Evolutionary conservation across 2,113 vertebrate genomes (phyloP), one percentile per base, ranked within the genome.

Genomic region (Procavia capensis): DNA sequence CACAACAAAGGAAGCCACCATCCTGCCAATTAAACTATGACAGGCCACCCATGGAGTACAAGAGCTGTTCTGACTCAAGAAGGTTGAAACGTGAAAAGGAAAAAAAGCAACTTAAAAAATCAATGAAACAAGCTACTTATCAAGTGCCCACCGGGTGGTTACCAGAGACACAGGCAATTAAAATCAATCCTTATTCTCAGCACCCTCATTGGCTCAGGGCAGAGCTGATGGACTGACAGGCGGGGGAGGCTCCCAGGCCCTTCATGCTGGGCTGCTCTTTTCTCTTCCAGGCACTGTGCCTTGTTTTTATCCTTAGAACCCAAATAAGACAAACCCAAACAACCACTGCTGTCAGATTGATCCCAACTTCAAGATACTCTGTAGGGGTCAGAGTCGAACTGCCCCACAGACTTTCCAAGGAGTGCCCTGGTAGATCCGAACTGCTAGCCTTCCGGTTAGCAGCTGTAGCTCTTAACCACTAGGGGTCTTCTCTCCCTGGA

Each of bases 151-250:
- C 9, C 0, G 2, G 13, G 54, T 22, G 9, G 22, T 59, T 43
- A 9, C 19, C 74, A 13, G 19, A 19, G 64, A 41, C 2, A 3
- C 13, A 1, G 19, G 61, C 7, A 75, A 24, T 31, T 27, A 31
- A 78, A 88, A 36, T 19, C n/a, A 79, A 2, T 2, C 74, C 43
- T 75, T 31, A 14, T 5, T 25, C 36, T 57, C 8, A 5, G 13
- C n/a, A 24, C 47, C 57, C n/a, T 75, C 76, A 1, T 10, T 41
- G 45, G 47, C 75, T 64, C 22, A 34, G 13, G 59, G 76, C 70
- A 64, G 31, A 50, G 29, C 19, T 17, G 24, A 11, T 8, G 4
- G 1, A 0, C 4, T 0, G 27, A 72, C 9, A 3, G 3, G n/a
- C n/a, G n/a, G n/a, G n/a, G n/a, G n/a, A n/a, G 1, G 1, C 25